A percentile compares a stretch with the other conserved stretches of the same genome.
Conservation (phyloP, 2,113 vertebrate genomes). For the Rattus rattus region DNA sequence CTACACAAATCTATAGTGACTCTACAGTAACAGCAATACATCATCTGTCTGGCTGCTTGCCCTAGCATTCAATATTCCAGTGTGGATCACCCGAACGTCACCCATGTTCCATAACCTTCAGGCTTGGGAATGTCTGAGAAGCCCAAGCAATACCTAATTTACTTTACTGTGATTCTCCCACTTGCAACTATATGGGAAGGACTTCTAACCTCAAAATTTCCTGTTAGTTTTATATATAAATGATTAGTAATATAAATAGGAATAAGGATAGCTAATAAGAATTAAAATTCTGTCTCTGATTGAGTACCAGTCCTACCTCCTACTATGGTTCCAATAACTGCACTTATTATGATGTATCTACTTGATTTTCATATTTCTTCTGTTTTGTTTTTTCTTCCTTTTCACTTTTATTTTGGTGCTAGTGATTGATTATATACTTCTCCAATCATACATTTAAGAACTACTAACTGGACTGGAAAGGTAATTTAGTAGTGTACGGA, state of each 20-base stretch:
- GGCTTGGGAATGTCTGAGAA: neutral
- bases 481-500: neutral
- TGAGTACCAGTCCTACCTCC: neutral
- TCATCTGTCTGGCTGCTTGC: neutral
- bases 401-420: neutral
- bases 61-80: neutral
- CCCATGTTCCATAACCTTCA: neutral
- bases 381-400: neutral
- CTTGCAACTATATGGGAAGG: neutral
- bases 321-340: neutral
- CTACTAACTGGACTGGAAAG: neutral
- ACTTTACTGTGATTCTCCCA: neutral
- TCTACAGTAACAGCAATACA: neutral
- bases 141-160: neutral
- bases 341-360: neutral
- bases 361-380: constrained; percentile 26
- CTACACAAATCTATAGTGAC: neutral
- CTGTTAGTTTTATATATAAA: neutral
- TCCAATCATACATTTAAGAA: constrained; percentile 18
- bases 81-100: neutral
- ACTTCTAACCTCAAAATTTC: neutral
- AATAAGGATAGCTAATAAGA: neutral
- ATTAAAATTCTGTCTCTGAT: neutral
- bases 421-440: neutral
- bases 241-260: neutral